Evolutionary conservation across 2,888 invertebrate genomes (phyloP).

Genomic region (Oscheius myriophilus): DNA sequence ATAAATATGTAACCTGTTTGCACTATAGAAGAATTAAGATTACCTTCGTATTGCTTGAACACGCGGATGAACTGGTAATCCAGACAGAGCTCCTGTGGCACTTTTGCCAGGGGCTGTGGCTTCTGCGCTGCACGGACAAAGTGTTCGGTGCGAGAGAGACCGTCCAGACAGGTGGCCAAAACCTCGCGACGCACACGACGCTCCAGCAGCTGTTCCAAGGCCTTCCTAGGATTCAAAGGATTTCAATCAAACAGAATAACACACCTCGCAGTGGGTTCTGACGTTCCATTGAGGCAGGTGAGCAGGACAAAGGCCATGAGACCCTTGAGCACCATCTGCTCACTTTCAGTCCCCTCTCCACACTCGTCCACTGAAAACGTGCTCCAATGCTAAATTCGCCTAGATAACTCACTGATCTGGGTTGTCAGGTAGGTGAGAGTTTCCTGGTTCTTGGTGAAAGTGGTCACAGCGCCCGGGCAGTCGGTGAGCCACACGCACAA

Average conservation of each 20-base stretch:
- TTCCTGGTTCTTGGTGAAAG: slow-evolving; percentile 77
- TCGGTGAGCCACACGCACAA: slow-evolving; percentile 87
- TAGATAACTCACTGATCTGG: slow-evolving; percentile 54
- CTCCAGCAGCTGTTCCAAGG: slow-evolving; percentile 77
- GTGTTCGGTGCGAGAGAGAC: slow-evolving; percentile 84
- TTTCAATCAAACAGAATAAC: not conserved
- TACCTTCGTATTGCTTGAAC: slow-evolving; percentile 76
- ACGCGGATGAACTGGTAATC: slow-evolving; percentile 94
- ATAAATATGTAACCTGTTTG: too few species aligned
- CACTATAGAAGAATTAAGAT: not conserved
- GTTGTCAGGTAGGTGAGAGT: slow-evolving; percentile 63
- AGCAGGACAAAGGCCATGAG: slow-evolving; percentile 91
- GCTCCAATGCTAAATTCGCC: slow-evolving; percentile 56
- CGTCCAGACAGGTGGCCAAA: slow-evolving; percentile 85
- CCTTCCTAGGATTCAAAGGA: slow-evolving; percentile 51
- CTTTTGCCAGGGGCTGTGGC: slow-evolving; percentile 85
- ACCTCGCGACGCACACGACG: slow-evolving; percentile 90
- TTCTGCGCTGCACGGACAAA: slow-evolving; percentile 92
- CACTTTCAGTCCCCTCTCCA: slow-evolving; percentile 80
- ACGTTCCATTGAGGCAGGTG: slow-evolving; percentile 76
- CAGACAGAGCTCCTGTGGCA: slow-evolving; percentile 83
- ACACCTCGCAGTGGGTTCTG: slow-evolving; percentile 34
- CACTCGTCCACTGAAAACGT: slow-evolving; percentile 76
- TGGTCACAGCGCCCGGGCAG: slow-evolving; percentile 84
- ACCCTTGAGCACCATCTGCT: slow-evolving; percentile 87